These are phyloP conservation scores for Thera britannica DNA, from an alignment of 2,888 invertebrate species.

Conservation along the genomic window DNA sequence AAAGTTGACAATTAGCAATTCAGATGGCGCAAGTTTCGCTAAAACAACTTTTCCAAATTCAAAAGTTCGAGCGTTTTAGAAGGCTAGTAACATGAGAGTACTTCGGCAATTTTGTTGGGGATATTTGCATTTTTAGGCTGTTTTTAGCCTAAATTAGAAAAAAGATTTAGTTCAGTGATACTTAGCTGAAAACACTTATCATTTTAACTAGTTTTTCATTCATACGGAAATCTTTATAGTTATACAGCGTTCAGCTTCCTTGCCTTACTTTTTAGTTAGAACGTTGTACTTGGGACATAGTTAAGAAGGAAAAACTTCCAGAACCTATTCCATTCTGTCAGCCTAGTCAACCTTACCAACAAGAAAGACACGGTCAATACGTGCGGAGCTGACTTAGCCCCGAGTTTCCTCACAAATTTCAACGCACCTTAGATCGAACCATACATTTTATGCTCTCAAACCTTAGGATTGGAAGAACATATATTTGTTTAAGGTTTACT, in stretches of 20 bases:
- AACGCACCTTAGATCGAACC: no score
- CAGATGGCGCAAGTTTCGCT: conserved; percentile 23
- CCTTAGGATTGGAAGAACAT: no score
- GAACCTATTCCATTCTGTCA: not conserved
- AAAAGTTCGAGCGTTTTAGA: conserved; percentile 20
- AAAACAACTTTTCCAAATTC: conserved; percentile 25
- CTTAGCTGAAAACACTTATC: not conserved
- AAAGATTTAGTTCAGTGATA: not conserved
- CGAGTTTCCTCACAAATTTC: not conserved
- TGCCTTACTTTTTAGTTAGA: not conserved
- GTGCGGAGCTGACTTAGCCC: no score
- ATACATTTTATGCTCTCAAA: no score
- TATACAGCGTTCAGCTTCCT: no score
- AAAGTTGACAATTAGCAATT: conserved; percentile 34
- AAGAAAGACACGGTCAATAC: not conserved
- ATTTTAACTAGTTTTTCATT: not conserved
- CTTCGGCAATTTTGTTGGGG: conserved; percentile 17
- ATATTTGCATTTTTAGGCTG: conserved; percentile 4
- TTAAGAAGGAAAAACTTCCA: no score
- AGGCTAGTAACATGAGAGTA: conserved; percentile 24
- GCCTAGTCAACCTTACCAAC: not conserved
- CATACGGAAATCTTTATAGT: not conserved
- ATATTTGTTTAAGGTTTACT: no score
- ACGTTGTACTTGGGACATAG: not conserved
- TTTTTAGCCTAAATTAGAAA: not conserved